Percentiles rank a stretch among this genome's conserved stretches.
Evolutionary conservation across 2,888 invertebrate species (phyloP).

Genomic region (Tethea ocularis): DNA sequence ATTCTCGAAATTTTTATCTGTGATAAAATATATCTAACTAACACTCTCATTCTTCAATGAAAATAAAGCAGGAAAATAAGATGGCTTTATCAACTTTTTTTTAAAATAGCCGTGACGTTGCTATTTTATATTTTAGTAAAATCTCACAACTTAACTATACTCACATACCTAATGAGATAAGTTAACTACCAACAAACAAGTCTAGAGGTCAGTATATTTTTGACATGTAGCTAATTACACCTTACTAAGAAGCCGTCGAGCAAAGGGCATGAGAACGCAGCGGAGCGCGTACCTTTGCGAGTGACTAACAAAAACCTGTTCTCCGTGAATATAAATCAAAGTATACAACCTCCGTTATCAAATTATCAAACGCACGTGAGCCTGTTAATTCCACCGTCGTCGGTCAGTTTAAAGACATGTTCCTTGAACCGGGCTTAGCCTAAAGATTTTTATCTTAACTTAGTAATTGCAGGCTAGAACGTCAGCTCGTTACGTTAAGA

Average conservation of each 20-base stretch:
- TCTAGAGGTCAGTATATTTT: conserved; percentile 30
- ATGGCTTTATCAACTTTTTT: not conserved
- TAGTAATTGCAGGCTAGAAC: conserved; percentile 75
- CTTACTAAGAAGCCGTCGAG: conserved; percentile 43
- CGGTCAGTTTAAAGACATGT: conserved; percentile 78
- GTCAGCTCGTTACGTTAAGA: conserved; percentile 57
- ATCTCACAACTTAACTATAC: not conserved
- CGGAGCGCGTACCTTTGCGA: conserved; percentile 21
- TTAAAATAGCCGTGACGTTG: not conserved
- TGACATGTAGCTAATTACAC: conserved; percentile 43
- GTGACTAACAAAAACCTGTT: conserved; percentile 68
- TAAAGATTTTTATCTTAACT: conserved; percentile 64
- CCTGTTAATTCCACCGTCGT: conserved; percentile 67
- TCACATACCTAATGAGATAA: not conserved
- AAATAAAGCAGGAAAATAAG: not conserved
- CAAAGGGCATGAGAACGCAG: conserved; percentile 68
- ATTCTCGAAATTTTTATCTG: conserved; percentile 41
- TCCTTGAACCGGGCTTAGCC: conserved; percentile 67
- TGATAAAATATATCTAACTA: conserved; percentile 42
- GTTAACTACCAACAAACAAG: conserved; percentile 14
- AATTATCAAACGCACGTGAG: conserved; percentile 82
- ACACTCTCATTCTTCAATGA: conserved; percentile 16
- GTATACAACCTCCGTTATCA: conserved; percentile 70
- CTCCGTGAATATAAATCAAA: conserved; percentile 73
- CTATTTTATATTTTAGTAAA: too few species aligned